These are phyloP conservation scores for Hymenochirus boettgeri DNA, from an alignment of 2,113 vertebrate species.

Conservation along the genomic window DNA sequence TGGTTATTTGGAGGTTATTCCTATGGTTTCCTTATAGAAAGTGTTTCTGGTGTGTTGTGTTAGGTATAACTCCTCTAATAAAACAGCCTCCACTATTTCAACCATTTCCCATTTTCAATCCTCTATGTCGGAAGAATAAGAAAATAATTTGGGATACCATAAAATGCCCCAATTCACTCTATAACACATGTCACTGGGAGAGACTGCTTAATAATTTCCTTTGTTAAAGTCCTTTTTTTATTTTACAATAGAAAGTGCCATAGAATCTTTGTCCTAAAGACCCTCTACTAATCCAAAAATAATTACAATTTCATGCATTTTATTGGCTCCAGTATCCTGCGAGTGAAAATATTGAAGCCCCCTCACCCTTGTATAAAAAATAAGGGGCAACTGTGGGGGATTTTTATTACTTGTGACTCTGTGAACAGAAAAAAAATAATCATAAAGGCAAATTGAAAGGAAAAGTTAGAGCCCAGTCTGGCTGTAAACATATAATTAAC, in stretches of 20 bases:
- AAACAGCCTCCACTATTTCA: constrained; percentile 36
- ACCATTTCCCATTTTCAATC: constrained; percentile 37
- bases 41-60: constrained; percentile 29
- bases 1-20: too few relatives aligned
- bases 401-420: constrained; percentile 79
- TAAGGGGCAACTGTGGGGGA: constrained; percentile 73
- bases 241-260: constrained; percentile 42
- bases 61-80: constrained; percentile 30
- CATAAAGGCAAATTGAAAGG: constrained; percentile 65
- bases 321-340: constrained; percentile 79
- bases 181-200: constrained; percentile 38
- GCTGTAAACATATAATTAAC: constrained; percentile 75
- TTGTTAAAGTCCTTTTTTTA: constrained; percentile 40
- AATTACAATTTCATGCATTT: constrained; percentile 81
- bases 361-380: constrained; percentile 71
- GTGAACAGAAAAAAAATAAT: constrained; percentile 65
- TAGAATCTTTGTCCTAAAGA: constrained; percentile 41
- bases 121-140: constrained; percentile 35
- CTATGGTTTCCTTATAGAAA: constrained; percentile 22
- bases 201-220: constrained; percentile 33
- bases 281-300: constrained; percentile 72
- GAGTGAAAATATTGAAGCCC: constrained; percentile 82
- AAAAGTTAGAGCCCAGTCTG: constrained; percentile 64
- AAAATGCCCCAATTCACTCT: constrained; percentile 40
- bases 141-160: constrained; percentile 41